phyloP scores from a whole-genome alignment of 2,888 invertebrate species.

The Sesia apiformis region DNA sequence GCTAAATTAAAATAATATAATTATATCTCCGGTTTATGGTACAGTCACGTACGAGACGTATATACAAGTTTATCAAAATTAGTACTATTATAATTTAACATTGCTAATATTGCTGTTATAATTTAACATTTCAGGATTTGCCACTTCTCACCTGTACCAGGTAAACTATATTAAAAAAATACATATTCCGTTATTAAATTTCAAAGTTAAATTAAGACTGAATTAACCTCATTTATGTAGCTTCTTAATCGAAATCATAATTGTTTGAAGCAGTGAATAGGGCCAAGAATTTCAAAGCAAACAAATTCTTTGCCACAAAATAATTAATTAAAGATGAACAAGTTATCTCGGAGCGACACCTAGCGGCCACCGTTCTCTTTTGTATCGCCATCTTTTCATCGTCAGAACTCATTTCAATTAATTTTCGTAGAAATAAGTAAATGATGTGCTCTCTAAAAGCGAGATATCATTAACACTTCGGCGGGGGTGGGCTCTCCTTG shows the following conservation, averaged over 20 bases:
- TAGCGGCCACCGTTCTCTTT: slow-evolving; percentile 63
- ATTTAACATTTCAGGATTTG: no score
- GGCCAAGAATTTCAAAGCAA: slow-evolving; percentile 50
- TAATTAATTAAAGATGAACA: slow-evolving; percentile 68
- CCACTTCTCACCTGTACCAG: no score
- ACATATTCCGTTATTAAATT: no score
- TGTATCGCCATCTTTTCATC: slow-evolving; percentile 70
- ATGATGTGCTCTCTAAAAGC: slow-evolving; percentile 70
- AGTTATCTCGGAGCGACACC: slow-evolving; percentile 71
- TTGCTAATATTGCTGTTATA: no score
- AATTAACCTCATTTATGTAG: slow-evolving; percentile 14
- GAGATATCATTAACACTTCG: slow-evolving; percentile 71
- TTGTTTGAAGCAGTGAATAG: slow-evolving; percentile 44
- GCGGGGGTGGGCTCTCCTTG: slow-evolving; percentile 17
- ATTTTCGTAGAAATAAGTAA: slow-evolving; percentile 72
- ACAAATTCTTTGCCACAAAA: slow-evolving; percentile 62
- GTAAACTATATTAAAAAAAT: no score
- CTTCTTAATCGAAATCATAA: slow-evolving; percentile 49
- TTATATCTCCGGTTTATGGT: no score
- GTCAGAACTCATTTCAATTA: slow-evolving; percentile 74
- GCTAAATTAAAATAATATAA: no score
- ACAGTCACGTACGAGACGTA: no score
- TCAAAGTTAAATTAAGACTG: neutral
- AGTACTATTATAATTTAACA: no score
- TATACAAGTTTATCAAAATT: no score